phyloP scores from a whole-genome alignment of 2,113 vertebrate genomes.

The Chascanopsetta lugubris region DNA sequence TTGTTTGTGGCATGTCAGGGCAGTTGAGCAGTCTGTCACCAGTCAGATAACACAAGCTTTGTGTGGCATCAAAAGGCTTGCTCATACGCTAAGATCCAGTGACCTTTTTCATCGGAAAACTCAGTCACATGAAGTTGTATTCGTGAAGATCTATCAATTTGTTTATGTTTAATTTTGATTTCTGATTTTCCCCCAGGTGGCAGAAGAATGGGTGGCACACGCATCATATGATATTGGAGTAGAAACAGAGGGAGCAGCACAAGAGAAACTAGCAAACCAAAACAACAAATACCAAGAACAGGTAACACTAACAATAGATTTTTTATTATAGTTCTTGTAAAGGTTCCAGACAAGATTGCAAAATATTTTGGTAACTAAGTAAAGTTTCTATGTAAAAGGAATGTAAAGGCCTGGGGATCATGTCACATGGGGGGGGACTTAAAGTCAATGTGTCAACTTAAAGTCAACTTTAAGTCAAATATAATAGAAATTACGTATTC shows the following conservation, averaged over 20 bases:
- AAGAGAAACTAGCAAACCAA: slow-evolving; percentile 73
- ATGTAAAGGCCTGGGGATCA: too few species aligned
- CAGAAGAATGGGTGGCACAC: slow-evolving; percentile 75
- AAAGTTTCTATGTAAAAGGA: too few species aligned
- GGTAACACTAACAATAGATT: slow-evolving; percentile 45
- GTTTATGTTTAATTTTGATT: not conserved
- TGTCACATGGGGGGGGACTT: too few species aligned
- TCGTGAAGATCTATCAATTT: not conserved
- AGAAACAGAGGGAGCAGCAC: slow-evolving; percentile 63
- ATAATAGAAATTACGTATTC: too few species aligned
- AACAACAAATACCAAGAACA: slow-evolving; percentile 76
- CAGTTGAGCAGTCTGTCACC: slow-evolving; percentile 49
- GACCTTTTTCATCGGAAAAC: slow-evolving; percentile 9
- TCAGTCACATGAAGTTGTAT: not conserved
- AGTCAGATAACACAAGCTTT: slow-evolving; percentile 39
- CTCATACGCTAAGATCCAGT: slow-evolving; percentile 35
- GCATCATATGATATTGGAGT: slow-evolving; percentile 73
- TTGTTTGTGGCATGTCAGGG: slow-evolving; percentile 44
- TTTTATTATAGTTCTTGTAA: not conserved
- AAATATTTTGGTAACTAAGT: not conserved
- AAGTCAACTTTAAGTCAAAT: too few species aligned
- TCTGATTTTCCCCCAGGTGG: slow-evolving; percentile 71
- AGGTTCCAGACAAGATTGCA: not conserved
- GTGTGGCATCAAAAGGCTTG: slow-evolving; percentile 42
- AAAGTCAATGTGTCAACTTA: too few species aligned